phyloP scores from a whole-genome alignment of 2,888 invertebrate genomes.

The Tipula vernalis region DNA sequence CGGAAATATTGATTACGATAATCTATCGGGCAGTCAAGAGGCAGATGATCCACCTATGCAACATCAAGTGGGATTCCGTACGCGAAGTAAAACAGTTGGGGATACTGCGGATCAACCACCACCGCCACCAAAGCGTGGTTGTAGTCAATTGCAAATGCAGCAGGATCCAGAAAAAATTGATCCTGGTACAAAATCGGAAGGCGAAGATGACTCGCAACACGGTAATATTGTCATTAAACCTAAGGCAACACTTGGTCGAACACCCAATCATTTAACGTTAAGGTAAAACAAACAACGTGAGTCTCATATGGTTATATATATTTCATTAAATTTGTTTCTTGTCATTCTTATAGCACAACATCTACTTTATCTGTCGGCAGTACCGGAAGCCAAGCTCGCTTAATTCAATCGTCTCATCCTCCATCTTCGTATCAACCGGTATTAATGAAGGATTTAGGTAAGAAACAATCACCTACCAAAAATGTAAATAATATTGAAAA shows the following conservation, averaged over 20 bases:
- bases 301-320: neutral
- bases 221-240: constrained; percentile 44
- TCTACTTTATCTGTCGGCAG: constrained; percentile 89
- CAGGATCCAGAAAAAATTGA: constrained; percentile 46
- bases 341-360: constrained; percentile 57
- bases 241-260: constrained; percentile 63
- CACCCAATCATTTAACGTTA: constrained; percentile 85
- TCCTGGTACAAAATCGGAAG: constrained; percentile 73
- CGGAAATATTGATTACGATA: constrained; percentile 76
- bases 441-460: constrained; percentile 81
- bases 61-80: constrained; percentile 48
- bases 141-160: constrained; percentile 35
- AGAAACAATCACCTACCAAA: constrained; percentile 38
- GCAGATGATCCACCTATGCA: constrained; percentile 46
- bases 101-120: constrained; percentile 47
- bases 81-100: constrained; percentile 83
- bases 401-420: constrained; percentile 88
- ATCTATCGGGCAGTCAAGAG: constrained; percentile 63
- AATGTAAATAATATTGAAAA: constrained; percentile 34
- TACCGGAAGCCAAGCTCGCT: constrained; percentile 82
- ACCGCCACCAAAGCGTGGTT: constrained; percentile 30
- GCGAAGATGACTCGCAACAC: constrained; percentile 68
- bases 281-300: constrained; percentile 38
- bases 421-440: constrained; percentile 85
- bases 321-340: neutral